A percentile compares a stretch with the other conserved stretches of the same genome.
Conservation (phyloP, 2,797 vertebrate genomes). For the Lacerta viridis region DNA sequence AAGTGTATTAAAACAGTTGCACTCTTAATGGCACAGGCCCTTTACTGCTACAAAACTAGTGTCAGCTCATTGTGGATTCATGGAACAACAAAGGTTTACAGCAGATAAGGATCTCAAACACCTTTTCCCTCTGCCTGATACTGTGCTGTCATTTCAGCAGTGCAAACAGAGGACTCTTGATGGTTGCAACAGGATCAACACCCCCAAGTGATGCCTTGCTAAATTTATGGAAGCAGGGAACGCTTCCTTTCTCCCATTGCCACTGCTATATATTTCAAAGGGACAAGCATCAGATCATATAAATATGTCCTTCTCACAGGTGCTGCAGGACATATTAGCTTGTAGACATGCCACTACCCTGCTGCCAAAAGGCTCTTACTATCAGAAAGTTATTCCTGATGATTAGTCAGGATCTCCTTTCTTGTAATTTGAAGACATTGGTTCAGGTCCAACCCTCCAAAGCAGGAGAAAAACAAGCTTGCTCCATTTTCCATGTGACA, state of each 20-base stretch:
- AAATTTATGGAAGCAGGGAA: conserved; percentile 5
- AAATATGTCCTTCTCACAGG: background rate
- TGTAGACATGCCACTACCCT: background rate
- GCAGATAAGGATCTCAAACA: conserved; percentile 11
- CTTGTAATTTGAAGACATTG: too few species aligned
- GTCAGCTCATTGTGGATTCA: background rate
- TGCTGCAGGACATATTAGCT: background rate
- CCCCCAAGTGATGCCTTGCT: background rate
- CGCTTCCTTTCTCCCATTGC: background rate
- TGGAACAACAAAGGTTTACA: conserved; percentile 31
- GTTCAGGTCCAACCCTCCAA: too few species aligned
- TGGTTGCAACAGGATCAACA: background rate
- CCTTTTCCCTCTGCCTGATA: background rate
- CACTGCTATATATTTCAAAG: conserved; percentile 5
- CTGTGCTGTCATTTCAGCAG: background rate
- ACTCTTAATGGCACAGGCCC: conserved; percentile 36
- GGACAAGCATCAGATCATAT: background rate
- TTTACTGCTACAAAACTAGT: background rate
- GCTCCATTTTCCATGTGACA: too few species aligned
- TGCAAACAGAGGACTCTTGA: background rate
- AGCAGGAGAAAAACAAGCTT: too few species aligned
- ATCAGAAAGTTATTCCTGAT: too few species aligned
- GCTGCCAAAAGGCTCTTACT: too few species aligned
- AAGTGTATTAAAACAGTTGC: conserved; percentile 53
- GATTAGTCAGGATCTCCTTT: too few species aligned